Evolutionary conservation across 2,113 vertebrate species (phyloP), one percentile per base, ranked within the genome.

Genomic region (Leptobrachium ailaonicum): DNA sequence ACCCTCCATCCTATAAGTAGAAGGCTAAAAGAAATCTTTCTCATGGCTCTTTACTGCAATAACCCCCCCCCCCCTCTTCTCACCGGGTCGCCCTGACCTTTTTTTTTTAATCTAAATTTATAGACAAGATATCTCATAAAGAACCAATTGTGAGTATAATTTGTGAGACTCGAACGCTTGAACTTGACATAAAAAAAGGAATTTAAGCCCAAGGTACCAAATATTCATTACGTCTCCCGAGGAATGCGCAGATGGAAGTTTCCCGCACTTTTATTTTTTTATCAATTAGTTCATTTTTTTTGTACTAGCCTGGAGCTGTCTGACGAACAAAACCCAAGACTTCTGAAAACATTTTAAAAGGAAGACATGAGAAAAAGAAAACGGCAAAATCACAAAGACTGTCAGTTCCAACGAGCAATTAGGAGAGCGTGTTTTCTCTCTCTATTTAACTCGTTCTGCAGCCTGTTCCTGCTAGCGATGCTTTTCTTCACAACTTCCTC

Each of bases 331-430:
- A 88, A 67, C 85, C 85, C 84, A 86, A 67, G 86, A 86, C 89
- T 87, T 87, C 83, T 78, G 86, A 85, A 84, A 86, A 0, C 58
- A 85, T 87, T 87, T 89, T 84, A 87, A 88, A 89, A 87, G 87
- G 87, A 88, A 87, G 88, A 88, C 85, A 85, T 85, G 77, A 84
- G 86, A 86, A 85, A 83, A 77, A 10, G 62, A 41, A 32, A 11
- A 67, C 83, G 50, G 11, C 86, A 84, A 75, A 86, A 89, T 83
- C 12, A 72, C 69, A 87, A 87, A 88, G 85, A 85, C 85, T 84
- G 84, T 86, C 88, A 86, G 83, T 91, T 89, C 89, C 91, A 92
- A 91, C 88, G 85, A 91, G 90, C 88, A 89, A 87, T 88, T 88
- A 90, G 88, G 87, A 90, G 89, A 89, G 88, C 86, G 88, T 87